Percentiles rank a stretch among this genome's conserved stretches.
Conservation (phyloP, 2,888 invertebrate species). For the Apamea monoglypha region DNA sequence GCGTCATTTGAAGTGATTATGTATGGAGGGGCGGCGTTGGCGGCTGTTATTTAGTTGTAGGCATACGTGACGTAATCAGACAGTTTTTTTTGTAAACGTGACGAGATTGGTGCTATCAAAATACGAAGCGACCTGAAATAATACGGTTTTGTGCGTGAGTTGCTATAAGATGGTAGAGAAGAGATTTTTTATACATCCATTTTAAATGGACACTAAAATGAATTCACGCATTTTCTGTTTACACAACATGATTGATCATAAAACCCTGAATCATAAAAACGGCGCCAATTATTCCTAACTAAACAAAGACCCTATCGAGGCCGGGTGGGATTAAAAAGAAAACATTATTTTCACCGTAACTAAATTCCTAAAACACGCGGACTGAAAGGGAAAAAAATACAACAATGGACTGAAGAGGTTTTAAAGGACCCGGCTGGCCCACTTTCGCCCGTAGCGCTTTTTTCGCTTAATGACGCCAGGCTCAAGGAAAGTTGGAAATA, state of each 20-base stretch:
- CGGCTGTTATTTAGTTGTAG: conserved; percentile 14
- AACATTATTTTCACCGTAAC: conserved; percentile 63
- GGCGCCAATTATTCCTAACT: conserved; percentile 37
- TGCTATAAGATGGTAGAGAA: neutral
- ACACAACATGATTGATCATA: conserved; percentile 19
- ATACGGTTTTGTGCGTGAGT: neutral
- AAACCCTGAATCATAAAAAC: conserved; percentile 9
- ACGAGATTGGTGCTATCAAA: conserved; percentile 22
- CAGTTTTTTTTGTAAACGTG: conserved; percentile 10
- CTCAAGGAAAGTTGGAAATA: conserved; percentile 86
- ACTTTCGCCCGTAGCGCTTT: conserved; percentile 82
- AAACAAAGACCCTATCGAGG: conserved; percentile 46
- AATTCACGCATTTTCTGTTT: conserved; percentile 14
- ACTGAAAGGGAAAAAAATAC: conserved; percentile 78
- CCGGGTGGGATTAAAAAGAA: conserved; percentile 53
- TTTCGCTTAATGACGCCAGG: conserved; percentile 86
- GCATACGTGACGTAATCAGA: conserved; percentile 33
- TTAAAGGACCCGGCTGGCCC: conserved; percentile 83
- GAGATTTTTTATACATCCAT: neutral
- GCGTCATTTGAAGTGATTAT: conserved; percentile 57
- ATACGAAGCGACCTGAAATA: neutral
- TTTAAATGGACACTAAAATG: neutral
- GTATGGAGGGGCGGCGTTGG: conserved; percentile 37
- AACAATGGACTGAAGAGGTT: conserved; percentile 85
- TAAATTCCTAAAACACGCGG: conserved; percentile 63